Percentiles rank a stretch among this genome's conserved stretches.
phyloP scores from a whole-genome alignment of 2,797 vertebrate species.

The Muscicapa striata region DNA sequence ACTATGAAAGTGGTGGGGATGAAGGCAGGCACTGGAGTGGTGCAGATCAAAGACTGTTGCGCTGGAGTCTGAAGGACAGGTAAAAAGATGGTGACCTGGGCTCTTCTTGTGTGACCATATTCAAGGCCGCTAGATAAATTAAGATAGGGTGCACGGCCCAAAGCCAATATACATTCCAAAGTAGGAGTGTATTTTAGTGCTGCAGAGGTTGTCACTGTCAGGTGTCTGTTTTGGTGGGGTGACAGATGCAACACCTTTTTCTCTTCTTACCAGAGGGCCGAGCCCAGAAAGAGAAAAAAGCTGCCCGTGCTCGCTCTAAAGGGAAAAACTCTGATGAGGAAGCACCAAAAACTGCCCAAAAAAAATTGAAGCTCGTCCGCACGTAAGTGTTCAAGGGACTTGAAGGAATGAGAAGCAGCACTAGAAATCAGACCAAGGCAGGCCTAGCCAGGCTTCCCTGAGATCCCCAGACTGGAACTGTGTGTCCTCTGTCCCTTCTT shows the following conservation, averaged over 20 bases:
- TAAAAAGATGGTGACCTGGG: conserved; percentile 44
- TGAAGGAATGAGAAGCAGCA: neutral
- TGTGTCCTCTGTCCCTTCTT: neutral
- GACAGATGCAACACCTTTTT: conserved; percentile 21
- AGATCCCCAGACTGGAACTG: neutral
- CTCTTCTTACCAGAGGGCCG: conserved; percentile 81
- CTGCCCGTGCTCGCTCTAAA: conserved; percentile 91
- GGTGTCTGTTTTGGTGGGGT: neutral
- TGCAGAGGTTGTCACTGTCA: neutral
- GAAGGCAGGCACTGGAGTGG: conserved; percentile 60
- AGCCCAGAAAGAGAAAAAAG: conserved; percentile 93
- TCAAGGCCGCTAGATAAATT: neutral
- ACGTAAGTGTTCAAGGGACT: conserved; percentile 74
- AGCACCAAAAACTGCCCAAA: conserved; percentile 89
- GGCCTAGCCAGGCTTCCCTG: neutral
- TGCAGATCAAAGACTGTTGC: conserved; percentile 53
- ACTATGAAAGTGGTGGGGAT: conserved; percentile 57
- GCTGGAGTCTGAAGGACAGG: conserved; percentile 59
- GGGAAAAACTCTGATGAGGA: conserved; percentile 96
- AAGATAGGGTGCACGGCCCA: neutral
- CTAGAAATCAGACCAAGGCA: neutral
- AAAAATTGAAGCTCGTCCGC: conserved; percentile 92
- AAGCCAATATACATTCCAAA: neutral
- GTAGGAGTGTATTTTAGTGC: neutral
- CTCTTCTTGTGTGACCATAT: conserved; percentile 5